Percentiles rank a stretch among this genome's conserved stretches.
phyloP scores from a whole-genome alignment of 2,113 vertebrate species.

The Zeus faber region DNA sequence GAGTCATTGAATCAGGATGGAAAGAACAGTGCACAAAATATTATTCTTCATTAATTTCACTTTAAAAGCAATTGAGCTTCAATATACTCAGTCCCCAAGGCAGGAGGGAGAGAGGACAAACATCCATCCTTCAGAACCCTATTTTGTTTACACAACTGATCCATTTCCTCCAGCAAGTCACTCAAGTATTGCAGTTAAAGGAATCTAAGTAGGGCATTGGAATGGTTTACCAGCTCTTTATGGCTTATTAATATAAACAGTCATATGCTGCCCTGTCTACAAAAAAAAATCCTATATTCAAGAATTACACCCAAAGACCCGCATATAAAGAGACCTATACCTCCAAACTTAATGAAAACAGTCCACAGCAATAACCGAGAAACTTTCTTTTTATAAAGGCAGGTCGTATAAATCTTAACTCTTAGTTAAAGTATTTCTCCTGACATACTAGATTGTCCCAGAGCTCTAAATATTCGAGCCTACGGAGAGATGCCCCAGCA shows the following conservation, averaged over 20 bases:
- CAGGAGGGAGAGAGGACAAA: constrained; percentile 4
- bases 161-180: constrained; percentile 55
- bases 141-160: constrained; percentile 51
- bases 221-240: constrained; percentile 18
- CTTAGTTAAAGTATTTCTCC: constrained; percentile 23
- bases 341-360: too few species aligned
- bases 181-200: background rate
- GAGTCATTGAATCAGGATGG: too few species aligned
- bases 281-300: background rate
- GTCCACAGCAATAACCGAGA: too few species aligned
- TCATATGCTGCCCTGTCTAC: background rate
- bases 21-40: too few species aligned
- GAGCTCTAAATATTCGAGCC: constrained; percentile 51
- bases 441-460: constrained; percentile 32
- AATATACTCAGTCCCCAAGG: constrained; percentile 22
- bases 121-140: constrained; percentile 23
- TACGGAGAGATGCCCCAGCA: constrained; percentile 43
- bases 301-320: background rate
- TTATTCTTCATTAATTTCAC: too few species aligned
- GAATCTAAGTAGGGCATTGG: constrained; percentile 43
- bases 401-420: too few species aligned
- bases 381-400: too few species aligned
- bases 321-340: too few species aligned
- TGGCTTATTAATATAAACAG: constrained; percentile 6
- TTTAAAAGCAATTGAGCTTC: too few species aligned